Evolutionary conservation across 2,888 invertebrate species (phyloP), one percentile per base, ranked within the genome.

Genomic region (Eulithis prunata): DNA sequence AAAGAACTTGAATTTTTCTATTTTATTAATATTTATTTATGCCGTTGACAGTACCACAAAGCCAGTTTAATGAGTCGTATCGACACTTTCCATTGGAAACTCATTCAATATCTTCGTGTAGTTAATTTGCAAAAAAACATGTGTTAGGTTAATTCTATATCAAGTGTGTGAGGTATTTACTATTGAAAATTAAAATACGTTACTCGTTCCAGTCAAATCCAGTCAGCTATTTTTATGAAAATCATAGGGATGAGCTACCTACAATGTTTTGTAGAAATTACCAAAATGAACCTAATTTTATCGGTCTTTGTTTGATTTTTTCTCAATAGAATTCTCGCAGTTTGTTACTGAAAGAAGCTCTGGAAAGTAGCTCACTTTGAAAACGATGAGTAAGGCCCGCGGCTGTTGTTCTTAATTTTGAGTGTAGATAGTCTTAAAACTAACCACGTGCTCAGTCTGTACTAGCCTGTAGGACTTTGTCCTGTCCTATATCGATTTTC

Each of bases 401-500:
- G 6, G 32, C 6, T 32, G 32, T 32, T n/a, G 21, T 21, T 21
- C 21, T 2, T 21, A 21, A 21, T 21, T 21, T 21, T 21, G 21
- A 21, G 21, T 21, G 2, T 21, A 21, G 21, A 6, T 7, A 46
- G 7, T 45, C 13, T 45, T 28, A 43, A 2, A 46, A 52, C 47
- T 14, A 41, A 54, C 54, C 49, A 58, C 54, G 45, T 58, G 62
- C 14, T 51, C 8, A 0, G 41, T 49, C 56, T 60, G 2, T 43
- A 13, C 43, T 4, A 0, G 41, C 38, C 56, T 60, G 2, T 43
- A 13, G 47, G 52, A 51, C 56, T 52, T 53, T 61, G 49, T 49
- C 47, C 55, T 61, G 49, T 45, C 47, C 55, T 54, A 45, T 52
- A 66, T 66, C 54, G 66, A 66, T 66, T 66, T 61, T 62, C 51